Evolutionary conservation across 2,797 vertebrate species (phyloP).

Genomic region (Galagoides demidoff): DNA sequence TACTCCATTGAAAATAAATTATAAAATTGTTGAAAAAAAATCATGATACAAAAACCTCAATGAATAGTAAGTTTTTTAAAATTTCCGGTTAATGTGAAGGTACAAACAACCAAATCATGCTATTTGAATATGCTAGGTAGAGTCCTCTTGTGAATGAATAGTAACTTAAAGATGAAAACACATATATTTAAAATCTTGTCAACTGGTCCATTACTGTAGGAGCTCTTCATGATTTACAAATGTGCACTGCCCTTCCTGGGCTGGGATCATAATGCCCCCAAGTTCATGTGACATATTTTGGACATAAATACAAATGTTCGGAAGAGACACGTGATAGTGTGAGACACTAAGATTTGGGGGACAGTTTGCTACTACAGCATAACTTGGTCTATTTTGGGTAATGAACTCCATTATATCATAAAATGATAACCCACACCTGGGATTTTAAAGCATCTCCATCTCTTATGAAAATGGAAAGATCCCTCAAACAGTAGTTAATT

Average conservation of each 20-base stretch:
- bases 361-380: neutral
- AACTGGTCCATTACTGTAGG: neutral
- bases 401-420: neutral
- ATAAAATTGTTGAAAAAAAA: neutral
- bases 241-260: neutral
- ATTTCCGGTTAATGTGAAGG: no score
- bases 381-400: neutral
- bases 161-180: neutral
- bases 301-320: neutral
- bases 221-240: neutral
- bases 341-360: neutral
- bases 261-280: neutral
- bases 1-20: neutral
- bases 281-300: neutral
- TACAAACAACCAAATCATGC: no score
- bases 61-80: neutral
- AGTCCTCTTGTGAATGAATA: neutral
- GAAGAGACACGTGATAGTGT: neutral
- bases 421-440: neutral
- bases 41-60: neutral
- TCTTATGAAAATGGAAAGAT: neutral
- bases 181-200: neutral
- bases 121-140: no score
- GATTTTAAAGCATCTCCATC: slow-evolving; percentile 7
- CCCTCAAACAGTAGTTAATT: neutral